phyloP scores from a whole-genome alignment of 2,797 vertebrate genomes.

The Psittacula echo region DNA sequence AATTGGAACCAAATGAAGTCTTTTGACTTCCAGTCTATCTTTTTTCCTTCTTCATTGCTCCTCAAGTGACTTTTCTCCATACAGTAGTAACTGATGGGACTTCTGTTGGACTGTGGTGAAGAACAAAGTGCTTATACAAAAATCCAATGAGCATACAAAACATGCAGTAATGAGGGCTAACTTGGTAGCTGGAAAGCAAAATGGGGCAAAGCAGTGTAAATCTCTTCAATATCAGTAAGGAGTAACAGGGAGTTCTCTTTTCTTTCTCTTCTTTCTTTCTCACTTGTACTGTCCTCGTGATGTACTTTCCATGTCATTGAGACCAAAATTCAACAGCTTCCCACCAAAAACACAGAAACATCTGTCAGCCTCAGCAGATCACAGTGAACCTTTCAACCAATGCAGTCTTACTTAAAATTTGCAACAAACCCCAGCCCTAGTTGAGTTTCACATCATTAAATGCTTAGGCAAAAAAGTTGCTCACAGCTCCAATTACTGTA shows the following conservation, averaged over 20 bases:
- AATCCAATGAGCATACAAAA: background rate
- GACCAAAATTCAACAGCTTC: background rate
- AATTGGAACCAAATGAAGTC: slow-evolving; percentile 27
- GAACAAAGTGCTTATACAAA: background rate
- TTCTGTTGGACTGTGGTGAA: background rate
- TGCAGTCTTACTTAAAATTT: background rate
- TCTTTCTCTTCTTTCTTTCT: background rate
- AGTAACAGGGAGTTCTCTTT: background rate
- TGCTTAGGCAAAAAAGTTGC: background rate
- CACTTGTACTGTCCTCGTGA: background rate
- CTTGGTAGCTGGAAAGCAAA: background rate
- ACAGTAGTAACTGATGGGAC: background rate
- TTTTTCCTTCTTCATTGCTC: background rate
- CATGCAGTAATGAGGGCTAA: background rate
- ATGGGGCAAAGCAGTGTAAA: background rate
- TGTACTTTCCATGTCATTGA: background rate
- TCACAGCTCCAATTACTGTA: background rate
- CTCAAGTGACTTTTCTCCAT: background rate
- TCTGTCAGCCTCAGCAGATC: background rate
- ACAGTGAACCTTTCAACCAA: background rate
- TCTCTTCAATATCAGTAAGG: background rate
- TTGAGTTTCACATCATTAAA: background rate
- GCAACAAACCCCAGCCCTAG: background rate
- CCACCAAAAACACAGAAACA: background rate
- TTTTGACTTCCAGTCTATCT: slow-evolving; percentile 1